Conservation (phyloP, 2,797 vertebrate genomes). For the Poeciliopsis gracilis region DNA sequence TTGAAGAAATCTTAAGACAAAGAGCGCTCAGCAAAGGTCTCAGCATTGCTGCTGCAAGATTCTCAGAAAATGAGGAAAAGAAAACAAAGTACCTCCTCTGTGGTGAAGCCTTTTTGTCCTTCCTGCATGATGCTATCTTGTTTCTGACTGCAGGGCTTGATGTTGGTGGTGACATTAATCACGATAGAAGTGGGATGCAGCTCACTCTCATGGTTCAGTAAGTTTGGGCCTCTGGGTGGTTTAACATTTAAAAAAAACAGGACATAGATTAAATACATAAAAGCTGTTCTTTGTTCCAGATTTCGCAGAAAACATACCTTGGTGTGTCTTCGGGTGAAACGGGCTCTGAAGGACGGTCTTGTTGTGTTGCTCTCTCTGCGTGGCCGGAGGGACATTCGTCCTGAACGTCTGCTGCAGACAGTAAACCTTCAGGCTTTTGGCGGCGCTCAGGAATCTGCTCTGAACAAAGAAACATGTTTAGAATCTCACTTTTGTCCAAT, state of each 20-base stretch:
- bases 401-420: conserved; percentile 31
- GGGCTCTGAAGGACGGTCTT: conserved; percentile 4
- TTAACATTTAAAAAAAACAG: not conserved
- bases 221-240: conserved; percentile 38
- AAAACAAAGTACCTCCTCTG: conserved; percentile 52
- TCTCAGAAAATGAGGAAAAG: not conserved
- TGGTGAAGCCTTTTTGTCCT: conserved; percentile 18
- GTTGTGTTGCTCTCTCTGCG: conserved; percentile 14
- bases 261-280: not conserved
- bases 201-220: conserved; percentile 56
- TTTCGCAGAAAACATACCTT: conserved; percentile 42
- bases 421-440: conserved; percentile 24
- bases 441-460: conserved; percentile 43
- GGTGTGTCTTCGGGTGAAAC: conserved; percentile 20
- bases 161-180: conserved; percentile 74
- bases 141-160: conserved; percentile 58
- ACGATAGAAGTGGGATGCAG: conserved; percentile 68
- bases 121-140: conserved; percentile 33
- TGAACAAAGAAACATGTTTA: conserved; percentile 35
- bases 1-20: not conserved
- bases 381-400: conserved; percentile 12
- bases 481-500: not conserved
- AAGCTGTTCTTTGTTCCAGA: not conserved
- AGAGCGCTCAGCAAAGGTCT: not conserved
- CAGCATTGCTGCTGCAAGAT: not conserved